Evolutionary conservation across 2,888 invertebrate species (phyloP).

Genomic region (Plebejus argus): DNA sequence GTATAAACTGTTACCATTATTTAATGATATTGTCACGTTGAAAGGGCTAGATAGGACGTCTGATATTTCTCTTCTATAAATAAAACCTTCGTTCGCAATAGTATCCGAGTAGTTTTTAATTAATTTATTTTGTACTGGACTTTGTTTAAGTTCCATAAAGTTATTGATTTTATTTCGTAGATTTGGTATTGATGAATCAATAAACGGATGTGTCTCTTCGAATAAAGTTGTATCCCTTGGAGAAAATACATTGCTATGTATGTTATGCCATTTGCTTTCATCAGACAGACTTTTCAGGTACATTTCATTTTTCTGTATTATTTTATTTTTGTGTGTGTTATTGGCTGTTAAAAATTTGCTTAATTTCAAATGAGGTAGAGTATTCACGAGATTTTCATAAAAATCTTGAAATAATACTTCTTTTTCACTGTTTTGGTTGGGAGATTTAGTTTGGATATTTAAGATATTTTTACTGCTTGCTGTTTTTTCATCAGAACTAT

Average conservation of each 20-base stretch:
- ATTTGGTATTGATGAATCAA: constrained; percentile 43
- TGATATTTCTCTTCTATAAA: constrained; percentile 58
- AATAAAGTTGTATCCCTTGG: constrained; percentile 56
- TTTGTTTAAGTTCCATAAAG: constrained; percentile 55
- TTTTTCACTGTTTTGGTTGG: background rate
- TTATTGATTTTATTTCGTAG: constrained; percentile 52
- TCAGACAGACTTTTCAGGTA: constrained; percentile 57
- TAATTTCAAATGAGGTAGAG: constrained; percentile 64
- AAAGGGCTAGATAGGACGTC: constrained; percentile 53
- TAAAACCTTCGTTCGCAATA: constrained; percentile 51
- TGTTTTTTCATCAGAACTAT: constrained; percentile 43
- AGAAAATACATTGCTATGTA: constrained; percentile 63
- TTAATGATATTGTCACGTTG: background rate
- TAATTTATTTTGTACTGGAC: constrained; percentile 51
- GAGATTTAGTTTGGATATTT: constrained; percentile 30
- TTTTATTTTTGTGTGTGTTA: constrained; percentile 42
- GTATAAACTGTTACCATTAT: background rate
- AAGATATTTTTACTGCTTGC: constrained; percentile 41
- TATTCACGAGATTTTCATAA: constrained; percentile 52
- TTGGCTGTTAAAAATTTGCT: constrained; percentile 56
- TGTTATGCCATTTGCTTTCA: constrained; percentile 68
- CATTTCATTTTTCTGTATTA: constrained; percentile 47
- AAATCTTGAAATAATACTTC: constrained; percentile 40
- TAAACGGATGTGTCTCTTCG: constrained; percentile 42
- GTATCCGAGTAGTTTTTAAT: constrained; percentile 38